Evolutionary conservation across 2,113 vertebrate genomes (phyloP), one percentile per base, ranked within the genome.

Genomic region (Noturus placidus): DNA sequence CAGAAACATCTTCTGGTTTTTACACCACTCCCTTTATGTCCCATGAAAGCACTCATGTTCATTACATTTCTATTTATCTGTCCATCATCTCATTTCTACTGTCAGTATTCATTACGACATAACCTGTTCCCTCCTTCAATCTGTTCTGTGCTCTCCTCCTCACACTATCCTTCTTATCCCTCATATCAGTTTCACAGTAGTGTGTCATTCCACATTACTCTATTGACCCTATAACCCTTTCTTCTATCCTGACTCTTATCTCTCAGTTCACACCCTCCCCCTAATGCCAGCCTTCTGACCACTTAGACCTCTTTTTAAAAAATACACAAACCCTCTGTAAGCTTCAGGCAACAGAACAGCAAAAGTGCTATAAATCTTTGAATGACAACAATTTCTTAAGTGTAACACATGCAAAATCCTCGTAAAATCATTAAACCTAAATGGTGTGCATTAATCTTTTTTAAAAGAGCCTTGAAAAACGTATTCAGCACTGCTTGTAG

Each of bases 191-290:
- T 94, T 92, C 92, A 89, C 90, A 89, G 89, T 59, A 87, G 89
- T 54, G 87, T 92, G 92, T 91, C 87, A 59, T 84, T 89, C 90
- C 88, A 92, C 93, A 92, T 93, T 90, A 92, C 91, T 91, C 93
- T 84, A 85, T 91, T 94, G 93, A 92, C 93, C 90, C 20, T 20
- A 20, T 91, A 91, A 93, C 93, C 93, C 33, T 91, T 90, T 91
- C 89, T 91, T 91, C 94, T 91, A 93, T 93, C 92, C 92, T 27
- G 88, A 1, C 85, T 89, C 93, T 95, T 94, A 94, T 95, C 93
- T 92, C 88, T 88, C 42, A 84, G 80, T 87, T 61, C 89, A 90
- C 91, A 86, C 90, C 83, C 92, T 88, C 88, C 89, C 91, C 87
- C 65, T 85, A 74, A 63, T 69, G 63, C 69, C 38, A 76, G 72